Base-by-base conservation (phyloP, 1,140 invertebrate genomes). In the Atopsyche davidsoni region DNA sequence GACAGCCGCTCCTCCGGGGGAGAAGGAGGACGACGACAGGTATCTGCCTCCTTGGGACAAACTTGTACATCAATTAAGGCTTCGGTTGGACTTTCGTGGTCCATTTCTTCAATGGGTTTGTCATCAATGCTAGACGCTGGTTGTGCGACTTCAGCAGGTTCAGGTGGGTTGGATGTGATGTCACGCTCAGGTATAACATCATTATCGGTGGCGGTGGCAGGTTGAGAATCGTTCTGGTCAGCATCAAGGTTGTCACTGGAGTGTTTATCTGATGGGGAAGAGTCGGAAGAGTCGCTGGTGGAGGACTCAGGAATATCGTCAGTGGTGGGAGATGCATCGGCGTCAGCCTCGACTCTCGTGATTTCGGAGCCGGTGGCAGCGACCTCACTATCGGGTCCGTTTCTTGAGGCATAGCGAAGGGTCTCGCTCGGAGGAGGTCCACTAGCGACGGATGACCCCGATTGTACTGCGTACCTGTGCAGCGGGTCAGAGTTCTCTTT, bases 401-500 rank as follows among this genome's bases (percentile, higher is more conserved):
- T 51, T 16, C 44, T 40, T 1, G 28, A 21, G 2, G 41, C 10
- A 28, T 42, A 44, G n/a, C 28, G 47, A 11, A 38, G 4, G 23
- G 14, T 41, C 13, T 41, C 28, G 13, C 28, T 36, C 16, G 36
- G 32, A 3, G 23, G 4, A 4, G 40, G n/a, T n/a, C 48, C 24
- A n/a, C 16, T 21, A 2, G 47, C 7, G 10, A 28, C 28, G 2
- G 47, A 49, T 6, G 48, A 51, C 21, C 48, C 23, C 2, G 48
- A 28, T n/a, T 51, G 48, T 1, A 35, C 41, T 1, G 48, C 17
- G 32, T 43, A 47, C 4, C 44, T 47, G 14, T 47, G 51, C 16
- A 43, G 23, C 11, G 35, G 50, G 32, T 36, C 60, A 48, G 13
- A 53, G 60, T 51, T 51, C 32, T 75, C 74, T 55, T 76, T 78